phyloP scores from a whole-genome alignment of 2,113 vertebrate genomes.

The Sphaerodactylus townsendi region DNA sequence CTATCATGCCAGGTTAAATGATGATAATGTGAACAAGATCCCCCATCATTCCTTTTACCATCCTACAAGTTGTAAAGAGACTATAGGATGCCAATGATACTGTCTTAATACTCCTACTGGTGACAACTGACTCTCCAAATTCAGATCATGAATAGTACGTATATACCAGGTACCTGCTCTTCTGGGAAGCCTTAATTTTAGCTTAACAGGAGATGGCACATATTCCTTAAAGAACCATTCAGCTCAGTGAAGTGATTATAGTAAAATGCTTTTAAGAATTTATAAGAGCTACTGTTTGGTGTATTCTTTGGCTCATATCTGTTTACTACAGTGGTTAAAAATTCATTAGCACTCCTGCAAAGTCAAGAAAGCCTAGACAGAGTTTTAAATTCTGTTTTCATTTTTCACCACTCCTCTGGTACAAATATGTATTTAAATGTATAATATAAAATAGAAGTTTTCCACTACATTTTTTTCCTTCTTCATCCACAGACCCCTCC shows the following conservation, averaged over 20 bases:
- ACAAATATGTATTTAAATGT: neutral
- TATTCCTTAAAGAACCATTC: neutral
- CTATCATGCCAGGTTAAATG: no score
- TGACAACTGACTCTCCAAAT: neutral
- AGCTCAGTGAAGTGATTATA: neutral
- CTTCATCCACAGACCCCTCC: neutral
- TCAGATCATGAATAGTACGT: neutral
- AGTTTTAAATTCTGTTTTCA: neutral
- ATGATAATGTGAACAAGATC: no score
- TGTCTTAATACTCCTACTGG: neutral
- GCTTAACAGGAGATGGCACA: accelerated
- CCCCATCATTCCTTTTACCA: neutral
- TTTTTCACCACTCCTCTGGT: no score
- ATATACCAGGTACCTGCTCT: neutral
- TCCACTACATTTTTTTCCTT: neutral
- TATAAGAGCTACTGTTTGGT: neutral
- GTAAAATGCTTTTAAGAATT: neutral
- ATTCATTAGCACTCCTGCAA: neutral
- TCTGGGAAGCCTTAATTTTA: neutral
- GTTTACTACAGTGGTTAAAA: neutral
- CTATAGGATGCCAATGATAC: neutral
- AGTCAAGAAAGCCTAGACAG: neutral
- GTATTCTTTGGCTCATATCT: neutral
- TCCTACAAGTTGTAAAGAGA: neutral
- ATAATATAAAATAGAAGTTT: neutral